Evolutionary conservation across 2,888 invertebrate species (phyloP), one percentile per base, ranked within the genome.

Genomic region (Hyposoter dolosus): DNA sequence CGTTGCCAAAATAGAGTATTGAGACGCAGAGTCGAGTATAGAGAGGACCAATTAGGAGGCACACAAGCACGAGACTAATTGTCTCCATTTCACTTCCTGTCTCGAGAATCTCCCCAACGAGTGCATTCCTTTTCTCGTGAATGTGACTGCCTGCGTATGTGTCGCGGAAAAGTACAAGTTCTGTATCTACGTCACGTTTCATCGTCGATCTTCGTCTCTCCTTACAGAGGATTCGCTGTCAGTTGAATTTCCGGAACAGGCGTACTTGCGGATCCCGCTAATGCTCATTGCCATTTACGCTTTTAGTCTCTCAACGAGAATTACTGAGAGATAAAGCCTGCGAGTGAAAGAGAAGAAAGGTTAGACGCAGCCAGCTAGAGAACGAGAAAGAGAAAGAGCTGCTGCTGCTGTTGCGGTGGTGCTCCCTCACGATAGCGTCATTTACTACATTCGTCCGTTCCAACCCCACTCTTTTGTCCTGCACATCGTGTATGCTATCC

Each of bases 21-120:
- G 72, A 65, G 28, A 56, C 76, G 78, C n/a, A 72, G 65, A 78
- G 82, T 40, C 40, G 40, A 74, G 86, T 75, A 86, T 83, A 82
- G 71, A 82, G 82, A 86, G 80, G 53, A 82, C 69, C 76, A 86
- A 87, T 84, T 86, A 86, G 60, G 63, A 83, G 53, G 45, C 15
- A 43, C 19, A 60, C 74, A 45, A 43, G 23, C 78, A 35, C 17
- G 50, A 45, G 45, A 66, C 40, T 66, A 79, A 71, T 82, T 71
- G 69, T 77, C 76, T 85, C 71, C 35, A 43, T 68, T 66, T 69
- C 69, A 56, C 65, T 83, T 77, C 45, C 45, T 19, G 35, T 78
- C 63, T 77, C 28, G 43, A 78, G 66, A 19, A 19, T 74, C 40
- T 43, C 17, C 43, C 43, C 47, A 43, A 45, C 45, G 63, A 66